A percentile compares a stretch with the other conserved stretches of the same genome.
Evolutionary conservation across 2,888 invertebrate genomes (phyloP).

Genomic region (Choreutis nemorana): DNA sequence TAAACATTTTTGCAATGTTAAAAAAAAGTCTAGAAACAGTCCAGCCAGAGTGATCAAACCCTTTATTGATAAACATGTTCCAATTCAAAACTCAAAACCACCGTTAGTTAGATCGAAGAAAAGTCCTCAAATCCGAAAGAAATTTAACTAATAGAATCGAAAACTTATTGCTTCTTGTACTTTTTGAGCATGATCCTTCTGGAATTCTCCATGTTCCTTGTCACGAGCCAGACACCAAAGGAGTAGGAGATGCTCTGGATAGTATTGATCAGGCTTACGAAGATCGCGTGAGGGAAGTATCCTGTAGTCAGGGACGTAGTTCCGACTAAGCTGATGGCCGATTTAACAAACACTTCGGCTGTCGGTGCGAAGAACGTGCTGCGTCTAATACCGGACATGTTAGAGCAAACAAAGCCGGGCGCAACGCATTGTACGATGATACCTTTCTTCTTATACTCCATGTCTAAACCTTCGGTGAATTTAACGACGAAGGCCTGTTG

Average conservation of each 20-base stretch:
- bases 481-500: slow-evolving; percentile 85
- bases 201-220: slow-evolving; percentile 71
- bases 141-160: too few relatives aligned
- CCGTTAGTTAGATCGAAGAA: too few relatives aligned
- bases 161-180: slow-evolving; percentile 48
- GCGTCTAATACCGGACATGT: slow-evolving; percentile 85
- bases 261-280: slow-evolving; percentile 55
- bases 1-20: too few relatives aligned
- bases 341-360: slow-evolving; percentile 74
- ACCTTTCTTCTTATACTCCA: slow-evolving; percentile 77
- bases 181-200: slow-evolving; percentile 66
- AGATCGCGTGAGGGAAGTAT: slow-evolving; percentile 74
- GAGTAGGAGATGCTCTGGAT: slow-evolving; percentile 58
- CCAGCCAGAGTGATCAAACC: too few relatives aligned
- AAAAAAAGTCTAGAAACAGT: too few relatives aligned
- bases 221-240: slow-evolving; percentile 69
- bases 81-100: too few relatives aligned
- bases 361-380: slow-evolving; percentile 79
- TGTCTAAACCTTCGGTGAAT: slow-evolving; percentile 77
- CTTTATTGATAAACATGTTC: too few relatives aligned
- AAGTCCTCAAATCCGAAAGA: too few relatives aligned
- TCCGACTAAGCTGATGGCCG: slow-evolving; percentile 76
- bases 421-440: slow-evolving; percentile 82
- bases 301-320: slow-evolving; percentile 75
- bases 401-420: slow-evolving; percentile 91